Percentiles rank a stretch among this genome's conserved stretches.
Conservation (phyloP, 2,888 invertebrate genomes). For the Pandemis corylana region DNA sequence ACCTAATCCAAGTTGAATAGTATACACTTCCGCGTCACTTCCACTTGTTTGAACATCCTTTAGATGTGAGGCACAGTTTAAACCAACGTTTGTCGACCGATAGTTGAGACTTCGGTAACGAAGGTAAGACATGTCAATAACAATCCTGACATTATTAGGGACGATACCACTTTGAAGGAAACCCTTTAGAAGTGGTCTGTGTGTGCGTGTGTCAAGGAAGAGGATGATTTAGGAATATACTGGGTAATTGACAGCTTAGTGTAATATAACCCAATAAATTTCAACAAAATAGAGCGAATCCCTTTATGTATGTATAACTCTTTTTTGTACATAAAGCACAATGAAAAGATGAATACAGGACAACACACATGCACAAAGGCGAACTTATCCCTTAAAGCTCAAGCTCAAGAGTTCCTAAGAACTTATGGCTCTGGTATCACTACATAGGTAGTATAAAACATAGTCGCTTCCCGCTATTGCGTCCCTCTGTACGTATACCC, state of each 20-base stretch:
- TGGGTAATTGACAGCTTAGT: constrained; percentile 3
- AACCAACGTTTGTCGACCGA: constrained; percentile 22
- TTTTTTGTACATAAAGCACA: no score
- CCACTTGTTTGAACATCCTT: constrained; percentile 20
- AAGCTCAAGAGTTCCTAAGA: no score
- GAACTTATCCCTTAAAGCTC: no score
- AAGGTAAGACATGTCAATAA: constrained; percentile 41
- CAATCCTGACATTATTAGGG: constrained; percentile 31
- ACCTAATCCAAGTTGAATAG: constrained; percentile 7
- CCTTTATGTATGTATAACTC: no score
- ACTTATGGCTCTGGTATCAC: no score
- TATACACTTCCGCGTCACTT: constrained; percentile 15
- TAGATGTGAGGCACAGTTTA: constrained; percentile 20
- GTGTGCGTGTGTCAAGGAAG: constrained; percentile 14
- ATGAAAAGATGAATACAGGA: no score
- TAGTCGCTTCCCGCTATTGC: no score
- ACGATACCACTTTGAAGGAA: constrained; percentile 19
- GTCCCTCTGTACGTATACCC: no score
- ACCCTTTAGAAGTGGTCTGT: constrained; percentile 8
- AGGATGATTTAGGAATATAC: constrained; percentile 6
- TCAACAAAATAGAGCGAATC: no score
- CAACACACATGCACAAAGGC: no score
- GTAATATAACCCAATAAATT: neutral
- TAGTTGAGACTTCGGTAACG: constrained; percentile 18
- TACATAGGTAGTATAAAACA: no score